Percentiles rank a stretch among this genome's conserved stretches.
These are phyloP conservation scores for Mesodorylaimus sp. DNA, from an alignment of 2,888 invertebrate genomes.

Conservation along the genomic window DNA sequence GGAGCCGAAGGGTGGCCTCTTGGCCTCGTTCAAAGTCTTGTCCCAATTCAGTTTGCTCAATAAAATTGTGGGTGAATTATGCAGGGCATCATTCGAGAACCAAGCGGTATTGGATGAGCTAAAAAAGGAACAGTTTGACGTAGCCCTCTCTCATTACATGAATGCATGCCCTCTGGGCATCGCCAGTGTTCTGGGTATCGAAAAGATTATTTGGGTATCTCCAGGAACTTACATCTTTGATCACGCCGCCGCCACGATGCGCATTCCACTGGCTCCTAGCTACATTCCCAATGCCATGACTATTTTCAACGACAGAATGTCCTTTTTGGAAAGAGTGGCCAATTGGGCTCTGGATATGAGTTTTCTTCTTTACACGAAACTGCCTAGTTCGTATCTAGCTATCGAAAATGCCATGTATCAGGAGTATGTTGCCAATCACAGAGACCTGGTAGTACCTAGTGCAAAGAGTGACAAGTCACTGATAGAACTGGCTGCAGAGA, in stretches of 20 bases:
- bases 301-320: not conserved
- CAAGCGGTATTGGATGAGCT: not conserved
- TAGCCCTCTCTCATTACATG: slow-evolving; percentile 5
- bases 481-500: too few species aligned
- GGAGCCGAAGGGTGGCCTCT: too few species aligned
- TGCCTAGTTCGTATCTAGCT: too few species aligned
- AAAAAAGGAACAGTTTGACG: slow-evolving; percentile 2
- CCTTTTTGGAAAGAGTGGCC: slow-evolving; percentile 1
- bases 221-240: slow-evolving; percentile 5
- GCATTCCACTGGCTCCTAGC: not conserved
- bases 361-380: too few species aligned
- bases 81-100: not conserved
- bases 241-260: not conserved
- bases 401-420: too few species aligned
- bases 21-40: too few species aligned
- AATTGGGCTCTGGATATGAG: too few species aligned
- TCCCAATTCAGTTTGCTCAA: too few species aligned
- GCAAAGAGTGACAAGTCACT: too few species aligned
- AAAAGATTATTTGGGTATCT: slow-evolving; percentile 1
- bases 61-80: too few species aligned
- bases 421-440: too few species aligned
- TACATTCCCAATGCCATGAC: slow-evolving; percentile 1
- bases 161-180: slow-evolving; percentile 7
- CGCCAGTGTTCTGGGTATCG: slow-evolving; percentile 4
- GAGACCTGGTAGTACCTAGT: too few species aligned